Evolutionary conservation across 2,888 invertebrate genomes (phyloP), one percentile per base, ranked within the genome.

Genomic region (Miltochrista miniata): DNA sequence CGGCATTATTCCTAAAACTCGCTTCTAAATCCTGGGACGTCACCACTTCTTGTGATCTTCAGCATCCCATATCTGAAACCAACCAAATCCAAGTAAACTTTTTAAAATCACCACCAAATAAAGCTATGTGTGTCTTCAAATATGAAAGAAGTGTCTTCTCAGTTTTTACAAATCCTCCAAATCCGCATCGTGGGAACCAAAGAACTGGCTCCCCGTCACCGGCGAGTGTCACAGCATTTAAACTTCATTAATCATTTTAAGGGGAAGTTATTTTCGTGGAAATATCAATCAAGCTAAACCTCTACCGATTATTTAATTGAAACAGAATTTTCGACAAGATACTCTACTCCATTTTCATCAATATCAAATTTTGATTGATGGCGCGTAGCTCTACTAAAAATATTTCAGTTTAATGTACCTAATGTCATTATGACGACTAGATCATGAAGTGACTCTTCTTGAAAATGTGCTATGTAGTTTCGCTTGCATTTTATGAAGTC

Each of bases 201-300:
- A 48, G 52, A 51, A 53, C 24, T 44, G 51, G 11, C 18, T 30
- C 24, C 14, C 34, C 34, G 51, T 48, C 34, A 45, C 18, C 15
- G 41, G 15, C 35, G 39, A 56, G 51, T 56, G 56, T 64, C 56
- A 52, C 59, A 18, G 53, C 52, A 60, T 64, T 62, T 61, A 63
- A 61, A 59, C 46, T 57, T 53, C 70, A 70, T 70, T 65, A 65
- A 68, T 70, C 70, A 65, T 60, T 59, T 68, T 55, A 68, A 61
- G 58, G 54, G 49, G 51, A 64, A 56, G 63, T 69, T 65, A 65
- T 69, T 61, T 64, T 59, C 48, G 46, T 39, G 45, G 48, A 53
- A 54, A 56, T 69, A 70, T 71, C 70, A 64, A 70, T 70, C 72
- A 70, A 71, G 56, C 61, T 61, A 68, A 56, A 61, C 56, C 55